Evolutionary conservation across 2,888 invertebrate species (phyloP), one percentile per base, ranked within the genome.

Genomic region (Drosophila pseudotakahashii): DNA sequence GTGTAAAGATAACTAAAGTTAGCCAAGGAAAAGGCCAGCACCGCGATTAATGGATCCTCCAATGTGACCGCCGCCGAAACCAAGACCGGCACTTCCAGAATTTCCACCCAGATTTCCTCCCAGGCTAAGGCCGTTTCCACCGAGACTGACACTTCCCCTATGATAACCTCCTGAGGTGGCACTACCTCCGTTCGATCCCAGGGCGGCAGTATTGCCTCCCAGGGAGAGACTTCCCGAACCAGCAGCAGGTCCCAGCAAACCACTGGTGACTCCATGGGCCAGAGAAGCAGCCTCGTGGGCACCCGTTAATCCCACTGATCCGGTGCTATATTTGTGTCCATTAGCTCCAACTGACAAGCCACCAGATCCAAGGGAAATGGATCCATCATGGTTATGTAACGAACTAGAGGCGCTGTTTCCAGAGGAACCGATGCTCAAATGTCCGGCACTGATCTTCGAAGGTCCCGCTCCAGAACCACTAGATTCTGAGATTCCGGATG

Each of bases 31-130:
- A 6, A 62, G 47, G 0, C 62, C 62, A 10, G 47, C 62, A 0
- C 61, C 47, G 10, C 47, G 47, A 47, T 60, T 62, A 9, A 60
- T 62, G 32, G 47, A 61, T 39, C 41, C 62, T 0, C 61, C 62
- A 9, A 61, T 13, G 13, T 42, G 34, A 19, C 19, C 61, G 26
- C 62, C 61, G 10, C 41, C 61, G 0, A 61, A 16, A 11, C 62
- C 61, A 7, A 61, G 3, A 26, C 61, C 62, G 1, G 41, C 41
- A 9, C 11, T 63, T 30, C 62, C 61, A 0, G 62, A 60, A 11
- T 16, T 32, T 9, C 34, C 47, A 0, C 41, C 61, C 5, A 41
- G 16, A 48, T 60, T 61, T n/a, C 62, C 61, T 6, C 47, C 61
- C 5, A 62, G 61, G 14, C 9, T 62, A 4, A 60, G 41, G 3